A percentile compares a stretch with the other conserved stretches of the same genome.
Evolutionary conservation across 2,888 invertebrate species (phyloP).

Genomic region (Drosophila prostipennis): DNA sequence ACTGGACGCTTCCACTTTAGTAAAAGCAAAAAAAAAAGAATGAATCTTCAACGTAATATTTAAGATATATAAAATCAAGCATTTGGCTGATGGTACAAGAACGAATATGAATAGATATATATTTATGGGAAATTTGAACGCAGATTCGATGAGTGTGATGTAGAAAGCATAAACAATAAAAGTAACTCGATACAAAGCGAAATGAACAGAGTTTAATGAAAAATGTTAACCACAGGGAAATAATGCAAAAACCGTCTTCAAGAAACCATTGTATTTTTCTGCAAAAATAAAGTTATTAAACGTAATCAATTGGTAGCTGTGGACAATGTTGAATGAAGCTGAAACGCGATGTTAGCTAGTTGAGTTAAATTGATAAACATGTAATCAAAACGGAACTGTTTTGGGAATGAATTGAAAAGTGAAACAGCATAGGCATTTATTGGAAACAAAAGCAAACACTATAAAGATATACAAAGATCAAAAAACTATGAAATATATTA

Average conservation of each 20-base stretch:
- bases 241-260: slow-evolving; percentile 69
- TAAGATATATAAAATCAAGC: slow-evolving; percentile 30
- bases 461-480: slow-evolving; percentile 47
- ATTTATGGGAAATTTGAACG: slow-evolving; percentile 55
- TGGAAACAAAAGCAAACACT: slow-evolving; percentile 40
- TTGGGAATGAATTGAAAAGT: slow-evolving; percentile 56
- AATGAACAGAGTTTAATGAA: slow-evolving; percentile 51
- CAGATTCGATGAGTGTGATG: slow-evolving; percentile 59
- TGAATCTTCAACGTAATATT: slow-evolving; percentile 30
- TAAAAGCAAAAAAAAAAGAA: slow-evolving; percentile 23
- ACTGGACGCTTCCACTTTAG: slow-evolving; percentile 39
- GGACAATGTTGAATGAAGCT: slow-evolving; percentile 59
- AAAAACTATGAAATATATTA: slow-evolving; percentile 24
- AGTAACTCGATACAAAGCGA: slow-evolving; percentile 78
- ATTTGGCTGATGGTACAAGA: slow-evolving; percentile 45
- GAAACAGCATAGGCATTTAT: slow-evolving; percentile 72
- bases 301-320: slow-evolving; percentile 49
- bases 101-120: slow-evolving; percentile 49
- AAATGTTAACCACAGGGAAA: slow-evolving; percentile 61
- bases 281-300: slow-evolving; percentile 27
- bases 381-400: slow-evolving; percentile 43
- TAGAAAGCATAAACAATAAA: slow-evolving; percentile 69
- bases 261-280: slow-evolving; percentile 40
- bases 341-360: slow-evolving; percentile 57
- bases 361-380: slow-evolving; percentile 29